These are phyloP conservation scores for Dufourea novaeangliae DNA, from an alignment of 1,140 invertebrate genomes.

Conservation along the genomic window DNA sequence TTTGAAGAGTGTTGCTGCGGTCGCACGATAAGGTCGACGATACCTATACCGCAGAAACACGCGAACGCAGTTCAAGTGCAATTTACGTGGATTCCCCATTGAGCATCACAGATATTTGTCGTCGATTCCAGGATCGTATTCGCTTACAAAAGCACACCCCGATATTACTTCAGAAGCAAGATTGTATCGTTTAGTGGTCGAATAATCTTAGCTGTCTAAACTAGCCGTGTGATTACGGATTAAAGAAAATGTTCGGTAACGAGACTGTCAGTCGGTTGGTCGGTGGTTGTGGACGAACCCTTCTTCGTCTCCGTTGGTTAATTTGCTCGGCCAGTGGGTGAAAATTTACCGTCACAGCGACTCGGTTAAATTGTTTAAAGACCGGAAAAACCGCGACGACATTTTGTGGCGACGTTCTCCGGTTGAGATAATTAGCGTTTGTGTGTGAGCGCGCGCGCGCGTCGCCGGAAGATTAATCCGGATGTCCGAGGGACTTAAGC, in stretches of 20 bases:
- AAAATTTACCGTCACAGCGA: neutral
- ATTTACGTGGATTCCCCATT: conserved; percentile 54
- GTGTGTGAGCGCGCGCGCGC: no score
- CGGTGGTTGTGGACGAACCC: no score
- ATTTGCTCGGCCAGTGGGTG: neutral
- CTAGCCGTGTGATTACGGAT: no score
- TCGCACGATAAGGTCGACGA: no score
- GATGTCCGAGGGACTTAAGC: conserved; percentile 14
- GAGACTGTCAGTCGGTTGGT: no score
- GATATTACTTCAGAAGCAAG: conserved; percentile 48
- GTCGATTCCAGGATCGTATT: conserved; percentile 45
- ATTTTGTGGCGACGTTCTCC: neutral
- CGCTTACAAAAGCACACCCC: conserved; percentile 18
- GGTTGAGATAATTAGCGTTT: conserved; percentile 29
- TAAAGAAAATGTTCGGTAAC: no score
- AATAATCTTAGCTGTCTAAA: no score
- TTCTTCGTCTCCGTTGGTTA: no score
- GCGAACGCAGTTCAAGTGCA: conserved; percentile 59
- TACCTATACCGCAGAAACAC: conserved; percentile 47
- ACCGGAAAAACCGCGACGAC: neutral
- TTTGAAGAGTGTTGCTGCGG: neutral
- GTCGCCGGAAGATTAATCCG: conserved; percentile 26
- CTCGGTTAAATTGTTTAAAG: neutral
- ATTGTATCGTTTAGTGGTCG: conserved; percentile 38
- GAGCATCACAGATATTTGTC: conserved; percentile 39